phyloP scores from a whole-genome alignment of 2,113 vertebrate species.

The human (Homo sapiens) region GRCh38 chr16:5604501-5605000 shows the following conservation, averaged over 20 bases:
- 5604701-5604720: too few species aligned
- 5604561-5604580: fast-evolving
- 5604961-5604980: background rate
- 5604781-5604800: background rate
- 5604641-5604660: too few species aligned
- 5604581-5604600: fast-evolving
- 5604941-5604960: constrained; percentile 75
- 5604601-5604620: fast-evolving
- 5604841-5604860: fast-evolving
- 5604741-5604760: background rate
- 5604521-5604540: background rate
- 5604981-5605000: background rate
- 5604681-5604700: background rate
- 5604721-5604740: background rate
- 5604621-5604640: background rate
- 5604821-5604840: background rate
- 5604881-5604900: background rate
- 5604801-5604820: background rate
- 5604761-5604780: background rate
- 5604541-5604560: fast-evolving
- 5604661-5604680: background rate
- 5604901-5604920: background rate
- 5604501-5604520: background rate
- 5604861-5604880: background rate
- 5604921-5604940: constrained; percentile 76